A percentile compares a stretch with the other conserved stretches of the same genome.
These are phyloP conservation scores for Nebria salina DNA, from an alignment of 2,888 invertebrate species.

Conservation along the genomic window DNA sequence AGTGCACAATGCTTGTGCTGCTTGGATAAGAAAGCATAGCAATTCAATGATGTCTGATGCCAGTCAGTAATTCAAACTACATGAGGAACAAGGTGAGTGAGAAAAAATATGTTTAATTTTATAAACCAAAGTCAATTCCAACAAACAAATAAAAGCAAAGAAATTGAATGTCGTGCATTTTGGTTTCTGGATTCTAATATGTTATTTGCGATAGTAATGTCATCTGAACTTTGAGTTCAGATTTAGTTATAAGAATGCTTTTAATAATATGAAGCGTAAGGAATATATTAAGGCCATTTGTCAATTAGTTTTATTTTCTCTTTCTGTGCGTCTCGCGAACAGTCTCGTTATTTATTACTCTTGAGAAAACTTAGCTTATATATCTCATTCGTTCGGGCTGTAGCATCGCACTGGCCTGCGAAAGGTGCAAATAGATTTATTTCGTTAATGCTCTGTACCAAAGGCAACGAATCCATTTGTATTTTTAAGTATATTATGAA, in stretches of 20 bases:
- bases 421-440: slow-evolving; percentile 47
- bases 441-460: slow-evolving; percentile 21
- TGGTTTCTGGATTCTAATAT: not conserved
- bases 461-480: slow-evolving; percentile 11
- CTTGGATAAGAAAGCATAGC: slow-evolving; percentile 24
- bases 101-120: not conserved
- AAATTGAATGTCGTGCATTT: not conserved
- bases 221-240: not conserved
- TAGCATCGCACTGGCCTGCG: not conserved
- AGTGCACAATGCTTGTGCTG: slow-evolving; percentile 43
- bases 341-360: slow-evolving; percentile 43
- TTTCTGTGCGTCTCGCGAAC: slow-evolving; percentile 34
- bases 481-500: not conserved
- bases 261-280: slow-evolving; percentile 41
- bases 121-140: not conserved
- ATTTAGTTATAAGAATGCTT: slow-evolving; percentile 28
- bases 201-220: not conserved
- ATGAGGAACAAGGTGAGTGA: not conserved
- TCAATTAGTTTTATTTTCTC: slow-evolving; percentile 47
- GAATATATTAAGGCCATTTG: slow-evolving; percentile 46
- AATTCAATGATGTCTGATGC: slow-evolving; percentile 34
- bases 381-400: slow-evolving; percentile 34
- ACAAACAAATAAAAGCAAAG: not conserved
- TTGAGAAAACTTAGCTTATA: slow-evolving; percentile 46
- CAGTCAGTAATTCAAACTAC: not conserved